These are phyloP conservation scores for Excalfactoria chinensis DNA, from an alignment of 2,113 vertebrate genomes.

Conservation along the genomic window DNA sequence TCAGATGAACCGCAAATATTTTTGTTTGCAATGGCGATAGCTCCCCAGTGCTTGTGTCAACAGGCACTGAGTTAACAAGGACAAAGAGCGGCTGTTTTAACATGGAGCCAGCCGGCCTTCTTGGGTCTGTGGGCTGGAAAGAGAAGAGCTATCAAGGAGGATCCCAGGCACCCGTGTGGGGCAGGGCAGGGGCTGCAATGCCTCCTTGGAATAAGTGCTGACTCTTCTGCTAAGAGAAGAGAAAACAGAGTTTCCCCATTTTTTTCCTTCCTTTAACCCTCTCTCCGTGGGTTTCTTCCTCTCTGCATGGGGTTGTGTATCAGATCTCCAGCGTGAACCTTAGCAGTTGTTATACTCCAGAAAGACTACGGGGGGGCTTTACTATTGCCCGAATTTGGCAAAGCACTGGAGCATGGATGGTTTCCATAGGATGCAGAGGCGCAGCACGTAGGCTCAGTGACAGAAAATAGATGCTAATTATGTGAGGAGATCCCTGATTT, in stretches of 20 bases:
- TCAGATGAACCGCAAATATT: accelerated
- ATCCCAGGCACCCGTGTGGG: accelerated
- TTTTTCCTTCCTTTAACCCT: not conserved
- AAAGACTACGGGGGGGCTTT: not conserved
- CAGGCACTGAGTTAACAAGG: not conserved
- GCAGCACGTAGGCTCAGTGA: not conserved
- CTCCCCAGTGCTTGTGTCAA: not conserved
- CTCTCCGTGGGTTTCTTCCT: not conserved
- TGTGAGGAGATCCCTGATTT: not conserved
- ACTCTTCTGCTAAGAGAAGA: not conserved
- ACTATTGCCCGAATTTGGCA: too few relatives aligned
- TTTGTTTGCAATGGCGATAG: not conserved
- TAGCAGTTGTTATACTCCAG: not conserved
- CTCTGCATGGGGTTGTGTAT: accelerated
- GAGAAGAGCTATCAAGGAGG: not conserved
- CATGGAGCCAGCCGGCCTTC: accelerated
- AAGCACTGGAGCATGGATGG: not conserved
- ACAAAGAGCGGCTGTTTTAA: not conserved
- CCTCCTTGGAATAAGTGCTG: not conserved
- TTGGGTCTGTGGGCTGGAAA: accelerated
- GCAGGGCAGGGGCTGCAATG: not conserved
- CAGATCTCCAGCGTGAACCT: not conserved
- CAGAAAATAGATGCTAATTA: not conserved
- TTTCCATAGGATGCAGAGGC: not conserved
- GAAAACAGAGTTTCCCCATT: not conserved